Base-by-base conservation (phyloP, 2,888 invertebrate genomes). In the Calameuta filiformis region DNA sequence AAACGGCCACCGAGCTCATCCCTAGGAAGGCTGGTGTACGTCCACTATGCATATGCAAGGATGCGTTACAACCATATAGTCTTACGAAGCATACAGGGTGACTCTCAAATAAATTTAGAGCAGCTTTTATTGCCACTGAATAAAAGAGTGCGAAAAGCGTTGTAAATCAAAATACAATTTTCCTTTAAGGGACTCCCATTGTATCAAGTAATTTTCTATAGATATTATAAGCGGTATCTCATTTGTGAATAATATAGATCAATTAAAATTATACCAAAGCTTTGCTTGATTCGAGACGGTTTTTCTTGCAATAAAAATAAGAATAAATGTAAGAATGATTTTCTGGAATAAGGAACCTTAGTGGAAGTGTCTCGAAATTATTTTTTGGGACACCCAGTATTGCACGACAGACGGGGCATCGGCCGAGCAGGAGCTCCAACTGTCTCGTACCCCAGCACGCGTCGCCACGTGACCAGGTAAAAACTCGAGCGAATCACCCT, bases 381-480 rank as follows among this genome's bases (percentile, higher is more conserved):
- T 56, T 71, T 79, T 75, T 79, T 69, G 80, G 76, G 75, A 77
- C 76, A 82, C 73, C 73, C 79, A 75, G 75, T 80, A 82, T 81
- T 79, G 78, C 75, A 77, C 84, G 82, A 84, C 83, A 84, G 83
- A 80, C 85, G 84, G 83, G 77, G 76, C 80, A 81, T 79, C 81
- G 82, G 79, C 77, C 82, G 83, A 82, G 79, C 40, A 56, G 40
- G 40, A 80, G 83, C 84, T 82, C 82, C 80, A 80, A 82, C 79
- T 81, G 81, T 81, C 79, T 56, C 40, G 40, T 56, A 56, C 40
- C 40, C 23, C 23, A 56, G 40, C 71, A 71, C 71, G 71, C 71
- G 71, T 71, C 71, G 71, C 83, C 88, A 88, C 88, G 88, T 86
- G 88, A 84, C 85, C 87, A 87, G 86, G 85, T 87, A 87, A 84